Evolutionary conservation across 2,797 vertebrate species (phyloP).

Genomic region (Harpagifer antarcticus): DNA sequence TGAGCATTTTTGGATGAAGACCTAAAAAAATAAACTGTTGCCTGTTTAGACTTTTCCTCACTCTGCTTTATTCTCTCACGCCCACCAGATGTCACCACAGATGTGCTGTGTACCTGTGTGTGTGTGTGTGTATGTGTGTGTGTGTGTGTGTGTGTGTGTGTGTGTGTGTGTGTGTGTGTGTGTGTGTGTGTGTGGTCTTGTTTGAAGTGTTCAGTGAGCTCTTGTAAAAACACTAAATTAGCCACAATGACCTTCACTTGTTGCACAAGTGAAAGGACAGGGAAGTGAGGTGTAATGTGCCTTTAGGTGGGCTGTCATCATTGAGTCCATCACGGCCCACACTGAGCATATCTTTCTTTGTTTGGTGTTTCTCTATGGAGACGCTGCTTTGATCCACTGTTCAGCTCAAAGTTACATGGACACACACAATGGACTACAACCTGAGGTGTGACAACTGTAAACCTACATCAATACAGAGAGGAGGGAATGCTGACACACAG

Average conservation of each 20-base stretch:
- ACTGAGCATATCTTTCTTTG: slow-evolving; percentile 68
- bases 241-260: slow-evolving; percentile 49
- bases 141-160: slow-evolving; percentile 75
- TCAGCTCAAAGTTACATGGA: slow-evolving; percentile 35
- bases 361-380: slow-evolving; percentile 73
- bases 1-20: background rate
- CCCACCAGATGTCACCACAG: slow-evolving; percentile 72
- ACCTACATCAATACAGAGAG: slow-evolving; percentile 12
- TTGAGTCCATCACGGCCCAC: slow-evolving; percentile 48
- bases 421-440: slow-evolving; percentile 37
- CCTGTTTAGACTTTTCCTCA: background rate
- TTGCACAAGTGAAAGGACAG: slow-evolving; percentile 56
- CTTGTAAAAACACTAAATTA: slow-evolving; percentile 73
- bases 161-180: slow-evolving; percentile 76
- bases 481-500: background rate
- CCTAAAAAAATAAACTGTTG: background rate
- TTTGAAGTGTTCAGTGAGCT: slow-evolving; percentile 60
- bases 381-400: slow-evolving; percentile 76
- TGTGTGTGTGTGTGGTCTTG: slow-evolving; percentile 78
- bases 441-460: slow-evolving; percentile 48
- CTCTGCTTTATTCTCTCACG: background rate
- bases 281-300: slow-evolving; percentile 61
- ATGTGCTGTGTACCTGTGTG: slow-evolving; percentile 28
- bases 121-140: slow-evolving; percentile 75
- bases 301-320: slow-evolving; percentile 51